phyloP scores from a whole-genome alignment of 30 jellyfish, hydroid and myxozoan genomes.

The Turritopsis rubra region DNA sequence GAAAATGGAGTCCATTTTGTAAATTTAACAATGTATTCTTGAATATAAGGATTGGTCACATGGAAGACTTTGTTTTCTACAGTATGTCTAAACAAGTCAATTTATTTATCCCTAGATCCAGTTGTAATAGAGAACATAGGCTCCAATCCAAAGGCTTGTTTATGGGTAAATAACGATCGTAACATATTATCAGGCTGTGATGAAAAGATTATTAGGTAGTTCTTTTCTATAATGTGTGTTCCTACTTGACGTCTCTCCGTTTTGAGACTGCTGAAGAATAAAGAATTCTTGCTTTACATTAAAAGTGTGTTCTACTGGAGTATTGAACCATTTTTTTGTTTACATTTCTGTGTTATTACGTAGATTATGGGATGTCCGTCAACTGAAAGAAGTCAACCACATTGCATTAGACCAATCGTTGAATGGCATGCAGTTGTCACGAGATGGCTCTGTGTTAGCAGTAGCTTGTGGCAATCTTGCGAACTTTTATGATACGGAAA shows the following conservation, averaged over 20 bases:
- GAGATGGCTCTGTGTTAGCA: constrained; percentile 47
- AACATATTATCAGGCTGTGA: constrained; percentile 73
- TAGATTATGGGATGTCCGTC: constrained; percentile 78
- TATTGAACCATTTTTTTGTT: too few relatives aligned
- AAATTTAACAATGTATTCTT: too few relatives aligned
- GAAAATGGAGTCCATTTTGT: too few relatives aligned
- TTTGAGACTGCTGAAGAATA: neutral
- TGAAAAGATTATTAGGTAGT: constrained; percentile 66
- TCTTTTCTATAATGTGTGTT: neutral
- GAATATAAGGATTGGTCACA: too few relatives aligned
- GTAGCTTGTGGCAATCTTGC: constrained; percentile 81
- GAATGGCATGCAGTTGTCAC: constrained; percentile 61
- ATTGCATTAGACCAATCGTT: constrained; percentile 43
- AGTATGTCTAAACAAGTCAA: too few relatives aligned
- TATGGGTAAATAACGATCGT: constrained; percentile 54
- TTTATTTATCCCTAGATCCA: constrained; percentile 50
- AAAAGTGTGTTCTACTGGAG: too few relatives aligned
- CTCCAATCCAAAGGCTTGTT: constrained; percentile 76
- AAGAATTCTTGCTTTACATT: too few relatives aligned
- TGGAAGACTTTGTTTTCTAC: too few relatives aligned
- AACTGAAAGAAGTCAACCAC: constrained; percentile 34
- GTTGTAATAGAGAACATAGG: constrained; percentile 67
- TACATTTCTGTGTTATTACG: too few relatives aligned
- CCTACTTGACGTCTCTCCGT: neutral
- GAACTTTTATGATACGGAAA: constrained; percentile 59